Conservation (phyloP, 2,113 vertebrate species). For the Aepyceros melampus region DNA sequence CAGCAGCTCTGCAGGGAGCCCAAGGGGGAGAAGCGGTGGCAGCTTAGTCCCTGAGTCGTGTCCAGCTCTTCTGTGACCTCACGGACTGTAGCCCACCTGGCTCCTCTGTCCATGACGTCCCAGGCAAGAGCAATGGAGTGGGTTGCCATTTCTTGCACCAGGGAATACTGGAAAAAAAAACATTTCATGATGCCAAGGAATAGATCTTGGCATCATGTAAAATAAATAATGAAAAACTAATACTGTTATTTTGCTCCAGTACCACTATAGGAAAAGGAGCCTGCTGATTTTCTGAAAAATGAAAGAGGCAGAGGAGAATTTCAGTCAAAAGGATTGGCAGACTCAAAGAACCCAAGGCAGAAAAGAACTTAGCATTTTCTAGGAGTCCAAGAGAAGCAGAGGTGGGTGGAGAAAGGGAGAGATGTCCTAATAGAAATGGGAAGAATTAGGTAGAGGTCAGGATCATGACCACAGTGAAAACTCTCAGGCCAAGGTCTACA, state of each 20-base stretch:
- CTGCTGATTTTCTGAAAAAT: not conserved
- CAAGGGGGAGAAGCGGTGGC: not conserved
- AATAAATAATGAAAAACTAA: not conserved
- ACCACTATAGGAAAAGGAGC: not conserved
- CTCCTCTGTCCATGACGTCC: not conserved
- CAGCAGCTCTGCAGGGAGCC: not conserved
- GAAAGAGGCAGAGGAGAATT: not conserved
- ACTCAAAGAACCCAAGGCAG: not conserved
- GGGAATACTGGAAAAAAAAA: not conserved
- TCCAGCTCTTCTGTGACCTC: not conserved
- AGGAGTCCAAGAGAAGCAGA: not conserved
- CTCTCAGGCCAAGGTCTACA: accelerated
- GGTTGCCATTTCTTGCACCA: not conserved
- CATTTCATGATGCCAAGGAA: not conserved
- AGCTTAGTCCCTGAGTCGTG: not conserved
- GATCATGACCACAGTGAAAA: not conserved
- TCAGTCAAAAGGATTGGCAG: not conserved
- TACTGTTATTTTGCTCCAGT: not conserved
- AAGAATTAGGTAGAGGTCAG: not conserved
- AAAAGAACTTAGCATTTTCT: not conserved
- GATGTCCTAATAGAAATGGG: accelerated
- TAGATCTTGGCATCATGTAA: not conserved
- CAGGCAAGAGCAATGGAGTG: not conserved
- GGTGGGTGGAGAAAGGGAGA: not conserved
- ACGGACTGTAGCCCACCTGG: not conserved